Base-by-base conservation (phyloP, 2,888 invertebrate species). In the Papilio demoleus region DNA sequence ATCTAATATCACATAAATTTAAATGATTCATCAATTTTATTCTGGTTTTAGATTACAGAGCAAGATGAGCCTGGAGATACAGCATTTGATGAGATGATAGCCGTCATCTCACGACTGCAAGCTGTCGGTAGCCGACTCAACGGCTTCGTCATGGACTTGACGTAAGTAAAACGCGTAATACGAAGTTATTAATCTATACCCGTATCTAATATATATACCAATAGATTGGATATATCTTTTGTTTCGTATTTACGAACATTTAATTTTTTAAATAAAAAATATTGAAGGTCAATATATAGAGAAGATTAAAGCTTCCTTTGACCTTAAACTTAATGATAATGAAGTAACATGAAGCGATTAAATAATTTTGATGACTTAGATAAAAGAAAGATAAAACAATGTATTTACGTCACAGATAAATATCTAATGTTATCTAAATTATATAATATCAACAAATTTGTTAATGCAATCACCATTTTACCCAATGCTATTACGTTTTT, bases 121-220 rank as follows among this genome's bases (percentile, higher is more conserved):
- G 75, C 76, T 11, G 79, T 80, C 0, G 88, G 88, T 0, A 78
- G 83, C 72, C 77, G 86, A 22, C 68, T 85, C 65, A 89, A 86
- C 45, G 90, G 89, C 4, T 75, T 85, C 0, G 72, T 90, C 6
- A 70, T 90, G 1, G 82, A 90, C 70, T 76, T 88, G 73, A 81
- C 79, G 90, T 89, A 72, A 80, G 79, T 64, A 36, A 45, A 42
- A 9, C 2, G 5, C 17, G 9, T 9, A 3, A 17, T 4, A 45
- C 9, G 45, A 14, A n/a, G 1, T 6, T n/a, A n/a, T 40, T 40
- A n/a, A 14, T n/a, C 12, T 4, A 5, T 40, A 4, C n/a, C n/a
- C n/a, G n/a, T n/a, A n/a, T 17, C 6, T 40, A 14, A 40, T 6
- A 14, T n/a, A 4, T n/a, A n/a, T 40, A 14, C n/a, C 34, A 4